Conservation (phyloP, 2,113 vertebrate species). For the Brevimyrus niger region DNA sequence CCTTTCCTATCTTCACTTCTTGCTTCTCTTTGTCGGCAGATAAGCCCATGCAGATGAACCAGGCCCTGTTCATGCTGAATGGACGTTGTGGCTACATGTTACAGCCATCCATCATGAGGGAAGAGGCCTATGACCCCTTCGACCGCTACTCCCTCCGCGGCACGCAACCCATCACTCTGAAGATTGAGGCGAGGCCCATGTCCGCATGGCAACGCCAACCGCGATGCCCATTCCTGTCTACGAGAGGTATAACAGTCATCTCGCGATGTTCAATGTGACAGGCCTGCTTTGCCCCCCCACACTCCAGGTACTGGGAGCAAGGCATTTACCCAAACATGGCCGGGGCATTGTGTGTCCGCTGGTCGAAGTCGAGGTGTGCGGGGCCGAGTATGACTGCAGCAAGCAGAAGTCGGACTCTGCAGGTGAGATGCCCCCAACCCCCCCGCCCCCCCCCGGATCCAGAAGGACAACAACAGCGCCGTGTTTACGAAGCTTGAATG, state of each 20-base stretch:
- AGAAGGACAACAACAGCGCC: not conserved
- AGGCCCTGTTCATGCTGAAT: constrained; percentile 88
- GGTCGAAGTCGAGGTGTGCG: constrained; percentile 92
- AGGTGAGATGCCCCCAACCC: constrained; percentile 56
- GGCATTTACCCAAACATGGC: constrained; percentile 92
- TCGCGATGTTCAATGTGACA: not conserved
- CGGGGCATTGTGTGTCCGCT: constrained; percentile 91
- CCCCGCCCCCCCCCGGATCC: not conserved
- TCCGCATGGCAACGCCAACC: not conserved
- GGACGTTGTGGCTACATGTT: constrained; percentile 86
- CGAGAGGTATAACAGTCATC: not conserved
- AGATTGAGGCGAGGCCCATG: constrained; percentile 66
- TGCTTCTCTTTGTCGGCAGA: constrained; percentile 56
- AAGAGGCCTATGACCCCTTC: constrained; percentile 88
- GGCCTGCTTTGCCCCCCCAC: not conserved
- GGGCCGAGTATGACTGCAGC: constrained; percentile 81
- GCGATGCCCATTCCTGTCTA: not conserved
- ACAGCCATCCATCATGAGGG: constrained; percentile 86
- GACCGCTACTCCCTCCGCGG: constrained; percentile 77
- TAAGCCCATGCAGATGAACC: constrained; percentile 99
- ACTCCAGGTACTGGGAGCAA: constrained; percentile 80
- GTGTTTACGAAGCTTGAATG: not conserved
- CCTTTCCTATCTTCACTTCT: not conserved
- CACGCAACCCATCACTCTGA: constrained; percentile 67
- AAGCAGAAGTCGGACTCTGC: constrained; percentile 94